phyloP scores from a whole-genome alignment of 2,113 vertebrate species.

The Amphilophus citrinellus region DNA sequence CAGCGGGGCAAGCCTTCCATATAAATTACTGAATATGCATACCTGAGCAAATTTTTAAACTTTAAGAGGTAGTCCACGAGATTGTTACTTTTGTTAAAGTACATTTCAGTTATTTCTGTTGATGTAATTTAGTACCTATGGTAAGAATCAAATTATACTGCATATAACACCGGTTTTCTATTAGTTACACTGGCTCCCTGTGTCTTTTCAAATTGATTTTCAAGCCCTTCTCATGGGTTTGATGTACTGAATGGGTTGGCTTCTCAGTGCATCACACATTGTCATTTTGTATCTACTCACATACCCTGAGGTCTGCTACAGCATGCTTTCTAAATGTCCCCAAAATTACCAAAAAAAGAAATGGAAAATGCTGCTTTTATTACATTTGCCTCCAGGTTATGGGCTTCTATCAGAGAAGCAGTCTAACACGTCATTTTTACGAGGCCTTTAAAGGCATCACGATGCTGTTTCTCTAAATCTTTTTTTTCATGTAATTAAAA shows the following conservation, averaged over 20 bases:
- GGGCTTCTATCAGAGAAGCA: background rate
- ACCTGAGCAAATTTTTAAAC: constrained; percentile 31
- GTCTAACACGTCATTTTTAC: background rate
- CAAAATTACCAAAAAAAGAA: constrained; percentile 49
- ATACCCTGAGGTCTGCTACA: constrained; percentile 35
- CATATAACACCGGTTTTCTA: background rate
- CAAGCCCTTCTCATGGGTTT: constrained; percentile 18
- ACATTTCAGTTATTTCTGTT: background rate
- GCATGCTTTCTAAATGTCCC: constrained; percentile 42
- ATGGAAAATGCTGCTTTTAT: constrained; percentile 54
- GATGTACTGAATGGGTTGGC: constrained; percentile 40
- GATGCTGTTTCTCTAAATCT: background rate
- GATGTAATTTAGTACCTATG: constrained; percentile 1
- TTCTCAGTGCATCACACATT: constrained; percentile 43
- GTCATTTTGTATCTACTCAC: constrained; percentile 47
- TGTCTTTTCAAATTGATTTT: constrained; percentile 46
- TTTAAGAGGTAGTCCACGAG: constrained; percentile 10
- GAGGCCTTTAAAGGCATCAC: constrained; percentile 12
- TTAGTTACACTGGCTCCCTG: constrained; percentile 21
- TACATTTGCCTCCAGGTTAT: constrained; percentile 25
- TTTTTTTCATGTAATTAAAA: background rate
- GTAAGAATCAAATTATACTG: background rate
- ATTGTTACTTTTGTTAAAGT: constrained; percentile 2
- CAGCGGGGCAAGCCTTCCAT: constrained; percentile 31
- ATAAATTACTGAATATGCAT: constrained; percentile 51